Evolutionary conservation across 1,140 invertebrate genomes (phyloP).

Genomic region (Hormaphis cornu): DNA sequence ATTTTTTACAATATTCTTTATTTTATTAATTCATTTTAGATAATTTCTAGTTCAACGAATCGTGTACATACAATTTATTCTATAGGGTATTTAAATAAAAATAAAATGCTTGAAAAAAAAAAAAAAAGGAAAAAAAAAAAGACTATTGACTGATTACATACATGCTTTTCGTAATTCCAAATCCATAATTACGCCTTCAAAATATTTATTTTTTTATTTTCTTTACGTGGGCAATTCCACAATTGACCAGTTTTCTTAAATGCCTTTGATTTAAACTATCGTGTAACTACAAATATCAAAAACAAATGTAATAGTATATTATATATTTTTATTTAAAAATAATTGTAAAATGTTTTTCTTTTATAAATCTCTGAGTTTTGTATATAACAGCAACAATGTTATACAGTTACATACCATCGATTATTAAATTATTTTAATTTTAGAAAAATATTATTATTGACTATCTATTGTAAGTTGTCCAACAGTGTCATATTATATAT

Average conservation of each 20-base stretch:
- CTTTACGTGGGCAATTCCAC: no score
- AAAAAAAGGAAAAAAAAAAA: no score
- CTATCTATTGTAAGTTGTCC: slow-evolving; percentile 11
- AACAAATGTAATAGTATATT: no score
- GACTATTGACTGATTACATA: background rate
- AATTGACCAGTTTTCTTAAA: no score
- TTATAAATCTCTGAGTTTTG: background rate
- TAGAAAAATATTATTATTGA: slow-evolving; percentile 12
- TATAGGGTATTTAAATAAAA: background rate
- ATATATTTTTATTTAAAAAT: no score
- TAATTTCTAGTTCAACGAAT: background rate
- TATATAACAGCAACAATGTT: background rate
- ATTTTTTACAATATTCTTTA: background rate
- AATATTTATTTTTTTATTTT: no score
- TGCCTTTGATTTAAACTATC: no score
- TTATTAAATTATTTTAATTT: slow-evolving; percentile 19
- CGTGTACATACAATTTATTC: background rate
- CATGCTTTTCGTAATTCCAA: background rate
- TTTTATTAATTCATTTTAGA: slow-evolving; percentile 3
- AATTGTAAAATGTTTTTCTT: background rate
- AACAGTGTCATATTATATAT: slow-evolving; percentile 22
- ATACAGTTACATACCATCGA: slow-evolving; percentile 5
- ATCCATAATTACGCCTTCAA: no score
- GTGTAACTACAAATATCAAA: no score
- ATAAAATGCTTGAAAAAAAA: background rate